Evolutionary conservation across 2,888 invertebrate species (phyloP).

Genomic region (Seira ritae): DNA sequence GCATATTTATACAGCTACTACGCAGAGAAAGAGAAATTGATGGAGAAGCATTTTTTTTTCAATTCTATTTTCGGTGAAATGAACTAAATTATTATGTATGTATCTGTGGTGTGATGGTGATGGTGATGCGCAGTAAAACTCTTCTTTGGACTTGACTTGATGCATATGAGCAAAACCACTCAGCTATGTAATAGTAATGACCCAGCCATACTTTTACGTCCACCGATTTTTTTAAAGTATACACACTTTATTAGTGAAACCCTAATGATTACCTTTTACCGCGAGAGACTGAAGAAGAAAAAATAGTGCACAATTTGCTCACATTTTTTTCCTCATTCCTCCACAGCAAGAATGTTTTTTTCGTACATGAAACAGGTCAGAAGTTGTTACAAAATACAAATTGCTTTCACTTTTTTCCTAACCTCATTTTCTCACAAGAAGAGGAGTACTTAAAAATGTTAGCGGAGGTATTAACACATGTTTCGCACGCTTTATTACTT

Average conservation of each 20-base stretch:
- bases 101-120: no score
- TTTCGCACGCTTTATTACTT: neutral
- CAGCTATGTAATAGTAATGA: no score
- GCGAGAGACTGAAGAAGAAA: neutral
- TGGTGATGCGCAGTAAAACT: no score
- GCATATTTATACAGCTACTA: no score
- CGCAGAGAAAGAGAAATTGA: neutral
- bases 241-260: neutral
- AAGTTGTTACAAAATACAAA: neutral
- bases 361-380: neutral
- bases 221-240: no score
- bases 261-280: neutral
- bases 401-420: conserved; percentile 12
- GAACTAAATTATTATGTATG: no score
- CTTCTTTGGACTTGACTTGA: no score
- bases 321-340: neutral
- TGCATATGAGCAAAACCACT: no score
- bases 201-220: no score
- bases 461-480: neutral
- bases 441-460: neutral
- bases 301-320: neutral
- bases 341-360: neutral
- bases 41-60: no score
- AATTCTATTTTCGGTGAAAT: no score
- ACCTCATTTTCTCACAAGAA: neutral